Conservation (phyloP, 2,113 vertebrate genomes). For the Shinisaurus crocodilurus region DNA sequence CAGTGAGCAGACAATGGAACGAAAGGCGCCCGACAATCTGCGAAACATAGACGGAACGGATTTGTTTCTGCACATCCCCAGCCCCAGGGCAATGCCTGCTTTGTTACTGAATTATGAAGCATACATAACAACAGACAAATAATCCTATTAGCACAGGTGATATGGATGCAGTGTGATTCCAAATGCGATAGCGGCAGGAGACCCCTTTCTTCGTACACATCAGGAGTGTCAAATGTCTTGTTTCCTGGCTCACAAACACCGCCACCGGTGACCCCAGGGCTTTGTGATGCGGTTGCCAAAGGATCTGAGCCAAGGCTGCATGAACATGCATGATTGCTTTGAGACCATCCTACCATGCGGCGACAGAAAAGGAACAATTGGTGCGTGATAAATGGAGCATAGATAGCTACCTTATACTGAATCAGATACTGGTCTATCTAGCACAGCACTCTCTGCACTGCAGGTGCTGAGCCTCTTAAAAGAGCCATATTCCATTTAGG, state of each 20-base stretch:
- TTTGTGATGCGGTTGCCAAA: neutral
- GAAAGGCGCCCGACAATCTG: no score
- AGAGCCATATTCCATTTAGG: no score
- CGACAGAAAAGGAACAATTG: neutral
- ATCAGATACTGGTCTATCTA: neutral
- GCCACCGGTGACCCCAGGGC: neutral
- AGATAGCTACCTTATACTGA: neutral
- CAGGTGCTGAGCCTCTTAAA: no score
- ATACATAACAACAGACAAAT: neutral
- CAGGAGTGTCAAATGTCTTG: neutral
- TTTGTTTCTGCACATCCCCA: neutral
- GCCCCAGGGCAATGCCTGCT: neutral
- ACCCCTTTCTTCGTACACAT: neutral
- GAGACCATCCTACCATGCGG: neutral
- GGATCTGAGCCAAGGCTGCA: neutral
- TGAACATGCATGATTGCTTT: neutral
- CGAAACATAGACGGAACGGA: no score
- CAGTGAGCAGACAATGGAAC: no score
- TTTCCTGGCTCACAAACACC: neutral
- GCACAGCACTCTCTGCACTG: neutral
- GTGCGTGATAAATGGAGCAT: neutral
- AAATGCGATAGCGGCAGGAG: neutral
- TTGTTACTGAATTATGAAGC: neutral
- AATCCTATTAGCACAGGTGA: constrained; percentile 5
- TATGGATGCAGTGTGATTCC: neutral